Conservation (phyloP, 2,113 vertebrate genomes). For the Cariama cristata region DNA sequence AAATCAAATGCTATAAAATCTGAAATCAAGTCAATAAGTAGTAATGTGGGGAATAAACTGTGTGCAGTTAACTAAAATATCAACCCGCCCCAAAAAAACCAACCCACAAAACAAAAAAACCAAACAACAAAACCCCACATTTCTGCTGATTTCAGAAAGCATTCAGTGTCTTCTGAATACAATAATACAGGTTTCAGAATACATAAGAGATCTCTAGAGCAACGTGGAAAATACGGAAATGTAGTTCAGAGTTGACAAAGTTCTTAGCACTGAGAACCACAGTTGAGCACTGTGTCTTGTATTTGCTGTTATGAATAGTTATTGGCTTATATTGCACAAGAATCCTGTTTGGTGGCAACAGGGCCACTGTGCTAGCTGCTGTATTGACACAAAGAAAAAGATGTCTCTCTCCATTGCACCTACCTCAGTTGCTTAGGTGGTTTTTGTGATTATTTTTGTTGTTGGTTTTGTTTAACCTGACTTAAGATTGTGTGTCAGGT, state of each 20-base stretch:
- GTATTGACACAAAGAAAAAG: not conserved
- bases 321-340: not conserved
- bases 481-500: not conserved
- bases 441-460: not conserved
- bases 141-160: not conserved
- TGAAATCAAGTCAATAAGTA: not conserved
- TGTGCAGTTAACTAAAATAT: not conserved
- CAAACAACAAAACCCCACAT: too few relatives aligned
- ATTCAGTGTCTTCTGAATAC: not conserved
- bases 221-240: not conserved
- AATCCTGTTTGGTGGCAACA: not conserved
- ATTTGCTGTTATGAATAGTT: not conserved
- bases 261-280: not conserved
- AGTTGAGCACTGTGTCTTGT: not conserved
- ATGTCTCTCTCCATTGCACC: not conserved
- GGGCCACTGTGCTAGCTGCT: not conserved
- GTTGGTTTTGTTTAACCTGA: not conserved
- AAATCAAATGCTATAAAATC: not conserved
- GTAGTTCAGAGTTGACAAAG: not conserved
- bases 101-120: not conserved
- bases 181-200: not conserved
- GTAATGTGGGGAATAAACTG: not conserved
- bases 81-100: too few relatives aligned
- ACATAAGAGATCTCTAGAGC: not conserved
- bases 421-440: not conserved